Base-by-base conservation (phyloP, 2,888 invertebrate genomes). In the Autographa pulchrina region DNA sequence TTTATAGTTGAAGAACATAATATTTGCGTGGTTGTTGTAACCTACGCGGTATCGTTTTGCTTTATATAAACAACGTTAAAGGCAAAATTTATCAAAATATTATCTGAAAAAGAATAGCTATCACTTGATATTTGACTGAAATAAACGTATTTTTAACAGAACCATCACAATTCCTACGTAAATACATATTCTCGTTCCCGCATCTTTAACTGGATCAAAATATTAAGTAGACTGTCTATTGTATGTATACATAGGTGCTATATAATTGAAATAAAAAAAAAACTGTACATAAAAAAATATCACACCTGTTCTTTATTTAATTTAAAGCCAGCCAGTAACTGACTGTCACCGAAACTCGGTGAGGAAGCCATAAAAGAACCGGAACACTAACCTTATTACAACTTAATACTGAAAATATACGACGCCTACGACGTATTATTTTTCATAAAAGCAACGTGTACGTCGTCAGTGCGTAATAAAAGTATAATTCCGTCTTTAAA, bases 401-500 rank as follows among this genome's bases (percentile, higher is more conserved):
- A 72, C 66, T 62, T 72, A 77, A 61, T 74, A 65, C 70, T 32
- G 31, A 72, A 79, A 80, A 77, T 75, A 67, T 77, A 75, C 71
- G 77, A 68, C 38, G 62, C 25, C 56, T n/a, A n/a, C n/a, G n/a
- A n/a, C n/a, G 66, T 82, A 67, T 80, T 75, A 72, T 75, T 74
- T 79, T 80, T 81, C 70, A 75, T 82, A 74, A 82, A 71, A 63
- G 62, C 65, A 25, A 73, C 70, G 35, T 79, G 72, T 60, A 67
- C 16, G 52, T 64, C 61, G 61, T 48, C 58, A 65, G 75, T 72
- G 70, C 54, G 78, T 77, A 67, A 74, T 59, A 75, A 56, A 71
- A 67, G 67, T 67, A 67, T 65, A 65, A 73, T 66, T 38, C 20
- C 31, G 9, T 25, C 13, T 56, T 20, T 25, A 56, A 48, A 48